Percentiles rank a stretch among this genome's conserved stretches.
Evolutionary conservation across 2,888 invertebrate genomes (phyloP).

Genomic region (Sphinx pinastri): DNA sequence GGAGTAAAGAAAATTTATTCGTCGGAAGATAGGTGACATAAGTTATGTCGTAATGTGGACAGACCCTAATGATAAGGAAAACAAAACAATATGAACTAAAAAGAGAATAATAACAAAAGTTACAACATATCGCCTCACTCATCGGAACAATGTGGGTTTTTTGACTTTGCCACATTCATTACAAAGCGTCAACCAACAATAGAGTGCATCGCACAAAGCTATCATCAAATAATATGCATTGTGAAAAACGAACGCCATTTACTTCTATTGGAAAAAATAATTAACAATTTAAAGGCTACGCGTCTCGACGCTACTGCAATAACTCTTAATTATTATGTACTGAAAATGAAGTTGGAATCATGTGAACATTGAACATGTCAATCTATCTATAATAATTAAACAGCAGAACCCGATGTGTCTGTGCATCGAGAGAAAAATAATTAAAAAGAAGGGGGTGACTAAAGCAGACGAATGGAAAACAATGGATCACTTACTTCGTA

Average conservation of each 20-base stretch:
- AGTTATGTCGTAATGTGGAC: background rate
- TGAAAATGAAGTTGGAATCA: no score
- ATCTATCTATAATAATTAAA: no score
- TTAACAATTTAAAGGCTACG: background rate
- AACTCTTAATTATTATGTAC: background rate
- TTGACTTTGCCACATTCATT: background rate
- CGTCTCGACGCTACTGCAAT: background rate
- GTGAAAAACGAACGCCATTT: background rate
- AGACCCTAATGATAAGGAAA: no score
- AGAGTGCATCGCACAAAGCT: constrained; percentile 6
- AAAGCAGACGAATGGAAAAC: no score
- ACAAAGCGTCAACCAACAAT: background rate
- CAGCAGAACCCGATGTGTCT: no score
- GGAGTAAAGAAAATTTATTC: no score
- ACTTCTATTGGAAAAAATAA: background rate
- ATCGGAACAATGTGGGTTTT: constrained; percentile 1
- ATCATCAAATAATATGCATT: constrained; percentile 6
- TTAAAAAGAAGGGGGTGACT: no score
- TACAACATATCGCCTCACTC: background rate
- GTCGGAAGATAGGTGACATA: background rate
- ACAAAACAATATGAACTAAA: background rate
- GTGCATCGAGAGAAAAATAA: no score
- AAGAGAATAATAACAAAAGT: background rate
- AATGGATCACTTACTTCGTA: no score
- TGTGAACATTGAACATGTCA: no score